Base-by-base conservation (phyloP, 2,113 vertebrate genomes). In the Pipa parva region DNA sequence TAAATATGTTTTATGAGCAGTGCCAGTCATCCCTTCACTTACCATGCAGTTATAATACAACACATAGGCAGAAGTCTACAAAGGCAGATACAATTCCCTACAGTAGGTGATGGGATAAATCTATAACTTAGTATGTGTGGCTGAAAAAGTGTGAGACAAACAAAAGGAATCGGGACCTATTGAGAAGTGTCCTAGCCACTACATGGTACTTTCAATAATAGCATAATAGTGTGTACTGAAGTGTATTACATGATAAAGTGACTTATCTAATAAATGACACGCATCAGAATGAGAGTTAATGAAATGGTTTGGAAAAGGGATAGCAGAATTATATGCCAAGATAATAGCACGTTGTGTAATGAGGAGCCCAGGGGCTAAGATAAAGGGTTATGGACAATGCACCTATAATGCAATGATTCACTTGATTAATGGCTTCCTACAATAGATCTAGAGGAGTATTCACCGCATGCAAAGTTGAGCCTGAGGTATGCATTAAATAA, bases 221-320 rank as follows among this genome's bases (percentile, higher is more conserved):
- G 46, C 58, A 26, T 60, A 61, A 39, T 58, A 61, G 66, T 50
- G 66, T 70, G 66, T 70, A 61, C 66, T 70, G 66, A 70, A 70
- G 57, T 70, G 58, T 70, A 70, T 70, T 61, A 70, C 66, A 70
- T 70, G 66, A 70, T 70, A 70, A 70, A 70, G 66, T 70, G 66
- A 70, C 66, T 70, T 70, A 70, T 70, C 66, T 70, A 70, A 61
- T 70, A 70, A 61, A 70, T 70, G 66, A 70, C 66, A 70, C 60
- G 66, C 66, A 70, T 70, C 66, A 70, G 66, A 70, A 70, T 70
- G 66, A 70, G 66, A 70, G 66, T 70, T 70, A 70, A 70, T 70
- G 66, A 70, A 70, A 70, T 70, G 66, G 66, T 60, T 70, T 70
- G 31, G 58, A 61, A 49, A 70, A 70, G 66, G 58, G 61, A 70